These are phyloP conservation scores for Eclectus roratus DNA, from an alignment of 2,113 vertebrate genomes.

Conservation along the genomic window DNA sequence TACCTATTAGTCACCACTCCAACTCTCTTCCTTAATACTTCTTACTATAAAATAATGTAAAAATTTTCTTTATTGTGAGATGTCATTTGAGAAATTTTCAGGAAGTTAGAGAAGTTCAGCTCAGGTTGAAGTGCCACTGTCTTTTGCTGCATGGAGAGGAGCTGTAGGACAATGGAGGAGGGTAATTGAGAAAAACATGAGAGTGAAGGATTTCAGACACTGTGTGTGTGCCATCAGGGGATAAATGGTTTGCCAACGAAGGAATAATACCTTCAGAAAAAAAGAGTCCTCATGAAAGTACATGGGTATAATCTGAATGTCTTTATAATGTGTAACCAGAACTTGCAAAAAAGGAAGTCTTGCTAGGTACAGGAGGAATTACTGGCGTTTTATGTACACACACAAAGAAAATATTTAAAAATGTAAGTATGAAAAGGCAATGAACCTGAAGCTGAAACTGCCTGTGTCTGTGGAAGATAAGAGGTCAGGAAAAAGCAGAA, in stretches of 20 bases:
- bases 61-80: neutral
- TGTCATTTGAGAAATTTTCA: neutral
- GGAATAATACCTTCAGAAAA: neutral
- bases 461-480: neutral
- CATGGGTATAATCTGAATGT: neutral
- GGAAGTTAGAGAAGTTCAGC: neutral
- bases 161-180: neutral
- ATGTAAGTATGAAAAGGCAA: neutral
- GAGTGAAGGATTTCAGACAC: neutral
- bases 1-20: neutral
- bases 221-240: neutral
- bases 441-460: neutral
- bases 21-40: neutral
- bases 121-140: neutral
- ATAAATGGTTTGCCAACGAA: neutral
- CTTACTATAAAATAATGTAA: neutral
- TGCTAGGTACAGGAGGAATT: neutral
- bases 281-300: neutral
- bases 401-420: neutral
- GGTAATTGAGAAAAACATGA: neutral
- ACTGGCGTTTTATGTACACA: neutral
- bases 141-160: neutral
- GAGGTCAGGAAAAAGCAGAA: neutral
- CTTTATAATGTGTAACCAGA: neutral
- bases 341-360: neutral